These are phyloP conservation scores for Puntigrus tetrazona DNA, from an alignment of 2,113 vertebrate species.

Conservation along the genomic window DNA sequence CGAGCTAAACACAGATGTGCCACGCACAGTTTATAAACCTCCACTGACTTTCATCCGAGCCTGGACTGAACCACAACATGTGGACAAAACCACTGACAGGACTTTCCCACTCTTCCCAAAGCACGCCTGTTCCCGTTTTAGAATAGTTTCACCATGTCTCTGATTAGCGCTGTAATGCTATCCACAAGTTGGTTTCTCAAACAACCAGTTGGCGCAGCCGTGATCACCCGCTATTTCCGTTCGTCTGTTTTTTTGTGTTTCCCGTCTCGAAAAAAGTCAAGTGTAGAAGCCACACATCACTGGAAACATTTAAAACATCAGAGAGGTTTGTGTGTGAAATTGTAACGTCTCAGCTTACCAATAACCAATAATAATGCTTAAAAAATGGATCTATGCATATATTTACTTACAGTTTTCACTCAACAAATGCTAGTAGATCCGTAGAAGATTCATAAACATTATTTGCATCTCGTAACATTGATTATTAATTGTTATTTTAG, in stretches of 20 bases:
- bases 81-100: slow-evolving; percentile 26
- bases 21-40: slow-evolving; percentile 39
- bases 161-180: slow-evolving; percentile 12
- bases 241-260: neutral
- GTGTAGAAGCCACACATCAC: neutral
- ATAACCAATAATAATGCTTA: neutral
- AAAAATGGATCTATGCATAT: neutral
- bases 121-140: slow-evolving; percentile 25
- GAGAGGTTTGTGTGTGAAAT: neutral
- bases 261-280: neutral
- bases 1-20: slow-evolving; percentile 42
- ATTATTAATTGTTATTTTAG: too few species aligned
- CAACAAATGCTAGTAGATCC: too few species aligned
- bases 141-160: slow-evolving; percentile 25
- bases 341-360: neutral
- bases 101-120: slow-evolving; percentile 28
- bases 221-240: neutral
- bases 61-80: slow-evolving; percentile 42
- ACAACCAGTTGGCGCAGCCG: neutral
- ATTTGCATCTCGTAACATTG: too few species aligned
- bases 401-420: too few species aligned
- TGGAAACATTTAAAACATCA: neutral
- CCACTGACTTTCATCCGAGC: slow-evolving; percentile 38
- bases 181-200: slow-evolving; percentile 15
- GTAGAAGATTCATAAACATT: too few species aligned